Conservation (phyloP, 2,888 invertebrate species). For the Azorinus chamasolen region DNA sequence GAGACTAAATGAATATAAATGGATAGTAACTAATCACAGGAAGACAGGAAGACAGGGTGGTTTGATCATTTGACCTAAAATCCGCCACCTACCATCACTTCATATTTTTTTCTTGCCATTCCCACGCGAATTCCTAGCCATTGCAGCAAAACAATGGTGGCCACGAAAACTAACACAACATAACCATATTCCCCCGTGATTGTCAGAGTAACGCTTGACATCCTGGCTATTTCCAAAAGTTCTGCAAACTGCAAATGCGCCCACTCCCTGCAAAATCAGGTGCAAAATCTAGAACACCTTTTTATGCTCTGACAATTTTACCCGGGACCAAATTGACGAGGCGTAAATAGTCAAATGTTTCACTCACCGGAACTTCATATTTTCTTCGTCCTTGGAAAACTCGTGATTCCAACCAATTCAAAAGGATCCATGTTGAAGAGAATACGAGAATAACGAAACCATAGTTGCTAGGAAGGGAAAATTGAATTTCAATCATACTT, state of each 20-base stretch:
- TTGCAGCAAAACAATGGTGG: conserved; percentile 62
- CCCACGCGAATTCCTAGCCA: conserved; percentile 71
- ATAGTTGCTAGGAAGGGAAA: conserved; percentile 67
- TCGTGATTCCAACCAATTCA: conserved; percentile 74
- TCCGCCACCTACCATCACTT: conserved; percentile 68
- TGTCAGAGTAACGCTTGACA: too few species aligned
- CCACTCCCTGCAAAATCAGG: background rate
- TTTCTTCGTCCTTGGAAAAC: conserved; percentile 73
- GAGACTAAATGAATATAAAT: too few species aligned
- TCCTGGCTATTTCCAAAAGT: too few species aligned
- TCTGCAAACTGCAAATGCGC: too few species aligned
- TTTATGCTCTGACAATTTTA: conserved; percentile 5
- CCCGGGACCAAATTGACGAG: conserved; percentile 6
- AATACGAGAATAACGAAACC: conserved; percentile 76
- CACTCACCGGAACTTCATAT: conserved; percentile 74
- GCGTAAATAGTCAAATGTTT: background rate
- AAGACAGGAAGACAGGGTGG: too few species aligned
- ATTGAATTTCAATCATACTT: conserved; percentile 27
- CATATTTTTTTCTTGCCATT: conserved; percentile 70
- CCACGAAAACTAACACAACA: conserved; percentile 65
- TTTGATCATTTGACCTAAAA: too few species aligned
- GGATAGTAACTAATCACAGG: too few species aligned
- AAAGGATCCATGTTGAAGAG: conserved; percentile 68
- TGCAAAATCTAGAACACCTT: conserved; percentile 40
- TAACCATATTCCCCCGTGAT: conserved; percentile 64